A percentile compares a stretch with the other conserved stretches of the same genome.
phyloP scores from a whole-genome alignment of 2,113 vertebrate species.

The Pseudorasbora parva region DNA sequence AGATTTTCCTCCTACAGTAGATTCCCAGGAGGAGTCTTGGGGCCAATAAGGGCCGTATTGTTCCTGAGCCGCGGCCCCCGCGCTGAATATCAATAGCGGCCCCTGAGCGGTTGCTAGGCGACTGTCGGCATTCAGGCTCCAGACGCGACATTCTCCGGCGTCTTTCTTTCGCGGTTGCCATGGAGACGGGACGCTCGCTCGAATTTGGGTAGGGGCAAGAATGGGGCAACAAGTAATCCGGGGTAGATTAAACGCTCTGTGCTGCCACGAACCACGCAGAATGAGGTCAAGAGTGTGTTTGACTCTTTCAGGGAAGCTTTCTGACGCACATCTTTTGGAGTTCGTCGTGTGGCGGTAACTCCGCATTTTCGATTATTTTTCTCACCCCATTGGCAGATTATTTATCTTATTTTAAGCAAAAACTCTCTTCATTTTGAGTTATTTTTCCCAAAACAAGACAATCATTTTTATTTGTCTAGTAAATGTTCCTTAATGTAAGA shows the following conservation, averaged over 20 bases:
- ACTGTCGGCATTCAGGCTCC: conserved; percentile 58
- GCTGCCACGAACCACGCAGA: background rate
- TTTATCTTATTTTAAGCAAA: too few relatives aligned
- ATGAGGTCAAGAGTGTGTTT: background rate
- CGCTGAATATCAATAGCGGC: conserved; percentile 70
- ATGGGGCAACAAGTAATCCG: conserved; percentile 14
- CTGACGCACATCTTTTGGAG: background rate
- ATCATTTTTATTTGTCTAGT: too few relatives aligned
- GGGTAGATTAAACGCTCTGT: background rate
- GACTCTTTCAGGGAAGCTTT: background rate
- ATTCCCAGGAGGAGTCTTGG: conserved; percentile 53
- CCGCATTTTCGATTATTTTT: too few relatives aligned
- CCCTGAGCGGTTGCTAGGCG: conserved; percentile 72
- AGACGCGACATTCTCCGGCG: conserved; percentile 33
- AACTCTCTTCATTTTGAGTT: too few relatives aligned
- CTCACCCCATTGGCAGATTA: too few relatives aligned
- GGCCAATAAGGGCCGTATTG: conserved; percentile 74
- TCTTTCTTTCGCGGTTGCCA: conserved; percentile 23
- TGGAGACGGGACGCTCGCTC: background rate
- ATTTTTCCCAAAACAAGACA: too few relatives aligned
- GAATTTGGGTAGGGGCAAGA: conserved; percentile 17
- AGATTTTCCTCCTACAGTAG: conserved; percentile 70
- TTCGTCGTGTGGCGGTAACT: background rate
- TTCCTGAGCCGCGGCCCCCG: conserved; percentile 64
- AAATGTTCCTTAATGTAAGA: too few relatives aligned